A percentile compares a stretch with the other conserved stretches of the same genome.
Conservation (phyloP, 2,797 vertebrate genomes). For the Mastacembelus armatus region DNA sequence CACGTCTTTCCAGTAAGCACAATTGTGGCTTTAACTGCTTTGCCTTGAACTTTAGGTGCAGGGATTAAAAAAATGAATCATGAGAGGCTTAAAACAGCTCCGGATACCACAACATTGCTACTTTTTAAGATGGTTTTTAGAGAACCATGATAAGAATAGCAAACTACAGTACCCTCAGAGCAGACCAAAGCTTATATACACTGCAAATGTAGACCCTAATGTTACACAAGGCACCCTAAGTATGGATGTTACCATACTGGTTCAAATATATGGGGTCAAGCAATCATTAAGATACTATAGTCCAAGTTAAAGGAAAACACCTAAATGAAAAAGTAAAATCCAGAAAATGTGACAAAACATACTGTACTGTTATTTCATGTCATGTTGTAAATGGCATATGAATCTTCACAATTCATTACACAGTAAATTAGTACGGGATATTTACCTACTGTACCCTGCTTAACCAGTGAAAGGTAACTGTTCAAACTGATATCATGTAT, state of each 20-base stretch:
- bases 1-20: conserved; percentile 37
- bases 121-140: conserved; percentile 30
- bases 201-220: conserved; percentile 1
- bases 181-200: conserved; percentile 11
- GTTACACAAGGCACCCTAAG: neutral
- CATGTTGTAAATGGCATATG: too few relatives aligned
- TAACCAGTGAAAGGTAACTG: too few relatives aligned
- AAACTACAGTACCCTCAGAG: conserved; percentile 9
- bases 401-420: too few relatives aligned
- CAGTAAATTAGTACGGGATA: too few relatives aligned
- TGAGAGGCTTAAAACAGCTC: conserved; percentile 46
- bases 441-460: too few relatives aligned
- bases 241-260: neutral
- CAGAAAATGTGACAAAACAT: neutral
- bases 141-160: conserved; percentile 7
- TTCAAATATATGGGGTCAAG: too few relatives aligned
- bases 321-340: neutral
- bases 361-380: neutral
- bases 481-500: too few relatives aligned
- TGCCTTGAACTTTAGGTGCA: conserved; percentile 46
- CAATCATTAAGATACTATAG: too few relatives aligned
- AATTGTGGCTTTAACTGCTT: conserved; percentile 44
- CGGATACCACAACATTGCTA: conserved; percentile 19
- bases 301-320: neutral
- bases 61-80: conserved; percentile 51